Conservation (phyloP, 2,113 vertebrate species). For the Garra rufa region DNA sequence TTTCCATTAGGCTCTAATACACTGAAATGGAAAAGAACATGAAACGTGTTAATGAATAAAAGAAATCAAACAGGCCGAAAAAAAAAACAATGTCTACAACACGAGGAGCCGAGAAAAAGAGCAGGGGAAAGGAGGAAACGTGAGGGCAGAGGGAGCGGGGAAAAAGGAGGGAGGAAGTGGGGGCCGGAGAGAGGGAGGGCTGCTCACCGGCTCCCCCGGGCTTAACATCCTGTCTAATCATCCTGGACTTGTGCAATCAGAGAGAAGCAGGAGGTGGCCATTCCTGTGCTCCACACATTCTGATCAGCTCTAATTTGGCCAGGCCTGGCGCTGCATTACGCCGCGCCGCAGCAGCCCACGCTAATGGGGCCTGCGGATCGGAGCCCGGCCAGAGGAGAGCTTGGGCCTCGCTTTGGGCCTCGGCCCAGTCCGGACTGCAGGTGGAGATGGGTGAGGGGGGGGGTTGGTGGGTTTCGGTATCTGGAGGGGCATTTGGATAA, state of each 20-base stretch:
- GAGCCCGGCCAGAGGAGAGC: constrained; percentile 46
- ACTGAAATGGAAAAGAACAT: not conserved
- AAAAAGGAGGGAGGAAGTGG: constrained; percentile 34
- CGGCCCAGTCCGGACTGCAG: constrained; percentile 53
- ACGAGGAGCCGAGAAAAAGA: not conserved
- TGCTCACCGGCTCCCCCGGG: constrained; percentile 53
- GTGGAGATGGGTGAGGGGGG: constrained; percentile 58
- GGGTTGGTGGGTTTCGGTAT: not conserved
- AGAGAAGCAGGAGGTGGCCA: constrained; percentile 56
- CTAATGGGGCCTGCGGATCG: constrained; percentile 54
- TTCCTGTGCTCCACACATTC: constrained; percentile 55
- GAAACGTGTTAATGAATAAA: not conserved
- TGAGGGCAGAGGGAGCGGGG: constrained; percentile 44
- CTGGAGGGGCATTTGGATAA: constrained; percentile 45
- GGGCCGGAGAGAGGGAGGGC: constrained; percentile 25
- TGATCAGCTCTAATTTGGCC: constrained; percentile 63
- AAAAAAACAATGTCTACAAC: not conserved
- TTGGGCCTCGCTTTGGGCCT: constrained; percentile 52
- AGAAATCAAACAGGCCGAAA: not conserved
- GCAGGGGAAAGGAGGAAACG: constrained; percentile 31
- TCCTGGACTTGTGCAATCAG: constrained; percentile 64
- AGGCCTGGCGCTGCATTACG: constrained; percentile 40
- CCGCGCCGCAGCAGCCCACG: constrained; percentile 28
- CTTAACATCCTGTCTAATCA: constrained; percentile 63
- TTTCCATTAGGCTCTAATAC: not conserved